A percentile compares a stretch with the other conserved stretches of the same genome.
Evolutionary conservation across 2,797 vertebrate species (phyloP).

Genomic region (Chiloscyllium punctatum): DNA sequence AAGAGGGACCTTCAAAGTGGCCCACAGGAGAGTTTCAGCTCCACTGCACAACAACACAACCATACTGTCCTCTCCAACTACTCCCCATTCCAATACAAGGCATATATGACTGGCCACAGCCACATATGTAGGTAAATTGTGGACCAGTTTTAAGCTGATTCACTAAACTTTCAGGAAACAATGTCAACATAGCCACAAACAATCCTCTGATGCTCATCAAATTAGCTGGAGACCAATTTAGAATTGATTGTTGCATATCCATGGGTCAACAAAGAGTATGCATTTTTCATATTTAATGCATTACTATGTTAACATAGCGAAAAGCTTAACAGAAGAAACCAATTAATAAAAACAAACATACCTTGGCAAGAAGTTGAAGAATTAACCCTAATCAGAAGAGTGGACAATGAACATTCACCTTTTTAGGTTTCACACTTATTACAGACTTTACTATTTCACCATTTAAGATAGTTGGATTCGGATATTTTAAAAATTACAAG

Average conservation of each 20-base stretch:
- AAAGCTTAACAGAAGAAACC: background rate
- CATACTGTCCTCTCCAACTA: too few species aligned
- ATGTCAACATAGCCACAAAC: background rate
- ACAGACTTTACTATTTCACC: background rate
- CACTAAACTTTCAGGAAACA: background rate
- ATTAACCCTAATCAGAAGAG: background rate
- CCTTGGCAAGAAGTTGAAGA: background rate
- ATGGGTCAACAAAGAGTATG: background rate
- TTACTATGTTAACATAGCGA: background rate
- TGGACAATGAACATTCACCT: background rate
- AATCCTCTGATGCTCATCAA: background rate
- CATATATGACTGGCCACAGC: too few species aligned
- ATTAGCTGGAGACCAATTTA: background rate
- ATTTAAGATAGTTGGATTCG: background rate
- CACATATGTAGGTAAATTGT: background rate
- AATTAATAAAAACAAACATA: background rate
- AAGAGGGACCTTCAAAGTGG: too few species aligned
- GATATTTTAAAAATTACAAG: background rate
- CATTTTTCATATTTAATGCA: background rate
- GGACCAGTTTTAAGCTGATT: background rate
- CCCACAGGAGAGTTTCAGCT: too few species aligned
- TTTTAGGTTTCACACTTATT: background rate
- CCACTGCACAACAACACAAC: too few species aligned
- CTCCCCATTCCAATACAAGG: too few species aligned
- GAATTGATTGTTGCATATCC: background rate